Conservation (phyloP, 92 coral and sea anemone genomes). For the Paragorgia papillata region DNA sequence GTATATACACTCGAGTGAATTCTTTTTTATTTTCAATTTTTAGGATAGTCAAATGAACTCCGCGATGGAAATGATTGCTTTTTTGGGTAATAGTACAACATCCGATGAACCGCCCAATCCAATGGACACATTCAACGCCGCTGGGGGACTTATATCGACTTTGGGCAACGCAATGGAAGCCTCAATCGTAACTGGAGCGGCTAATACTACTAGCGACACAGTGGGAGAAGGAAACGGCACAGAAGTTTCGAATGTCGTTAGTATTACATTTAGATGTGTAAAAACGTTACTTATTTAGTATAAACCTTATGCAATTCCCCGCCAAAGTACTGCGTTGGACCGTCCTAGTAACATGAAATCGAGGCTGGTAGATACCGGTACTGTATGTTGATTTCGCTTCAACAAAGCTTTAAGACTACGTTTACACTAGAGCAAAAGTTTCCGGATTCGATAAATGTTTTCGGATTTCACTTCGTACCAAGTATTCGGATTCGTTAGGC, state of each 20-base stretch:
- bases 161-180: conserved; percentile 27
- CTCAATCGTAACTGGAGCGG: conserved; percentile 4
- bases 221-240: background rate
- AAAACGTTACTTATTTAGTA: background rate
- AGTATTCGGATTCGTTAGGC: no score
- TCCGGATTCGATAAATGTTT: no score
- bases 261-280: background rate
- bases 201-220: background rate
- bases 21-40: no score
- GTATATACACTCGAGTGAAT: no score
- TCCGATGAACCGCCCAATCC: conserved; percentile 33
- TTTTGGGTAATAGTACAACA: conserved; percentile 20
- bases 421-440: no score
- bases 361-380: no score
- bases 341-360: no score
- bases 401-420: no score
- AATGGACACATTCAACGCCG: conserved; percentile 20
- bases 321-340: no score
- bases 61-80: conserved; percentile 11
- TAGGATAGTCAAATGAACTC: conserved; percentile 33
- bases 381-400: no score
- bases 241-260: conserved; percentile 3
- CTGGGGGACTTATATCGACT: conserved; percentile 22
- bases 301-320: no score
- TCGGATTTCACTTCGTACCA: no score